Evolutionary conservation across 2,113 vertebrate species (phyloP).

Genomic region (Bostrychus sinensis): DNA sequence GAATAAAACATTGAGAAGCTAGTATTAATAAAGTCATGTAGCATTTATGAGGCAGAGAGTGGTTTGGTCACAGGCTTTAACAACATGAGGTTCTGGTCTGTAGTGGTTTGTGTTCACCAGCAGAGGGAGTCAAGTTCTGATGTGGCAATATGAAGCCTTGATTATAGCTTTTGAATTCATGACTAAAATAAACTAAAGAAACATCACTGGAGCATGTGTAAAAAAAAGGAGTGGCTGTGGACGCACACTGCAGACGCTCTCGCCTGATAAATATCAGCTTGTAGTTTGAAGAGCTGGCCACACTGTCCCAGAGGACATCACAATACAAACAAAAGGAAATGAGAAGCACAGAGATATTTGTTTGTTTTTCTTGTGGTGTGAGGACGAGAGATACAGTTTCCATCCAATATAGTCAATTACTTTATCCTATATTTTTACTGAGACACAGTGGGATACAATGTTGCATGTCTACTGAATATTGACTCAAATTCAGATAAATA

Average conservation of each 20-base stretch:
- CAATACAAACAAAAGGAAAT: not conserved
- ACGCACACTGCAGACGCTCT: conserved; percentile 28
- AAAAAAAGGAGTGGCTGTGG: conserved; percentile 22
- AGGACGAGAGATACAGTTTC: too few species aligned
- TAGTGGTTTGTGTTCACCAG: conserved; percentile 37
- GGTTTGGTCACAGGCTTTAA: conserved; percentile 9
- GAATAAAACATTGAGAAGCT: conserved; percentile 14
- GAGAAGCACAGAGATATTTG: too few species aligned
- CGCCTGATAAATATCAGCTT: conserved; percentile 37
- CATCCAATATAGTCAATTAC: too few species aligned
- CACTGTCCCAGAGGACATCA: too few species aligned
- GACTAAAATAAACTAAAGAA: conserved; percentile 19
- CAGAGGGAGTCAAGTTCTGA: conserved; percentile 46
- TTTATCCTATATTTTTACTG: too few species aligned
- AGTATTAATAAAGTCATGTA: not conserved
- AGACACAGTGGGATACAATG: too few species aligned
- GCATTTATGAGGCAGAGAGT: conserved; percentile 4
- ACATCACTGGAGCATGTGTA: not conserved
- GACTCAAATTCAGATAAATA: too few species aligned
- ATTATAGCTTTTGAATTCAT: conserved; percentile 20
- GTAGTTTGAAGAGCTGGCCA: too few species aligned
- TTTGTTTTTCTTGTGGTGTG: too few species aligned
- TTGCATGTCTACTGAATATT: too few species aligned
- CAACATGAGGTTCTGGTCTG: conserved; percentile 8
- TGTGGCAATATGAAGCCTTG: too few species aligned